Conservation (phyloP, 2,888 invertebrate species). For the Drosophila quinaria region DNA sequence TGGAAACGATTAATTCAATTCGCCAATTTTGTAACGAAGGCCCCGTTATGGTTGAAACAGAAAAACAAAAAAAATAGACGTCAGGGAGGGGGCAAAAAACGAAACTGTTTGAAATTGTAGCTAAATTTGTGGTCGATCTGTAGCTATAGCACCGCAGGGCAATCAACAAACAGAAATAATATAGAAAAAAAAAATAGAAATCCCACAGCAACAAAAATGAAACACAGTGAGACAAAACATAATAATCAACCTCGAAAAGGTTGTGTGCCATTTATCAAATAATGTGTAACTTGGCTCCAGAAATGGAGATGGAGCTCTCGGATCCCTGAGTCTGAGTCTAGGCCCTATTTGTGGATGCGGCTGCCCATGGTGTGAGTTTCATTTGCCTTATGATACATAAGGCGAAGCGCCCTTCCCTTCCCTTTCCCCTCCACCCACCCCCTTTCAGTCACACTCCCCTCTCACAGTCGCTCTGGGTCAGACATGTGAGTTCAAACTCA, state of each 20-base stretch:
- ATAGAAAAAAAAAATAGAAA: constrained; percentile 58
- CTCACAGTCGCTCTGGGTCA: constrained; percentile 70
- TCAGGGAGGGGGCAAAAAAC: constrained; percentile 25
- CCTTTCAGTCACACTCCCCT: constrained; percentile 10
- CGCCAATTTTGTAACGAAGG: constrained; percentile 76
- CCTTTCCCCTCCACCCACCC: constrained; percentile 8
- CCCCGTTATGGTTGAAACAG: constrained; percentile 71
- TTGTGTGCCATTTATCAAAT: constrained; percentile 83
- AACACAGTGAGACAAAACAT: constrained; percentile 76
- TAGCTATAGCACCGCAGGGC: constrained; percentile 55
- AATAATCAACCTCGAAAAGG: constrained; percentile 83
- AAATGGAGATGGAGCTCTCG: constrained; percentile 62
- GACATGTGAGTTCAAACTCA: constrained; percentile 85
- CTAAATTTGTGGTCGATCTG: constrained; percentile 74
- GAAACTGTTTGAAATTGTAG: constrained; percentile 75
- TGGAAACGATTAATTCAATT: constrained; percentile 82
- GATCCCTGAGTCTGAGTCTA: constrained; percentile 13
- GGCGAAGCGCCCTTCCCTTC: constrained; percentile 47
- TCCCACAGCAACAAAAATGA: constrained; percentile 51
- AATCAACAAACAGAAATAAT: constrained; percentile 57
- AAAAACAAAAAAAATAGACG: constrained; percentile 12
- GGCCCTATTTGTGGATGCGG: constrained; percentile 56
- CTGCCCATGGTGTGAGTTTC: constrained; percentile 74
- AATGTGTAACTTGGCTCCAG: constrained; percentile 75
- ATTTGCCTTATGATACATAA: constrained; percentile 69